Evolutionary conservation across 2,797 vertebrate species (phyloP), one percentile per base, ranked within the genome.

Genomic region (Esox masquinongy): DNA sequence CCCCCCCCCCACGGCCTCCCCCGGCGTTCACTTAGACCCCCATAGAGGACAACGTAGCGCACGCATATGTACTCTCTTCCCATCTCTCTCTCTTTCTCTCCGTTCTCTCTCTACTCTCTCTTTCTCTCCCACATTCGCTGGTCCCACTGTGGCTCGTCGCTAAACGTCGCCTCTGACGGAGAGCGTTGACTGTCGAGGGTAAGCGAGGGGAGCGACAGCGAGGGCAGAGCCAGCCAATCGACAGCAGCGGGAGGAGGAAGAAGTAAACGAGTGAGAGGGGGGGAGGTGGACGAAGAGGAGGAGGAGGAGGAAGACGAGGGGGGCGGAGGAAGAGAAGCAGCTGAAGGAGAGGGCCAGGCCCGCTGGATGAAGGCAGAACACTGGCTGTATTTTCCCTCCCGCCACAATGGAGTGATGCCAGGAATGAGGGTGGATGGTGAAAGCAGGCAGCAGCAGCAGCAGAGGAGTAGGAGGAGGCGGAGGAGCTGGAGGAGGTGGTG

Each of bases 361-460:
- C 91, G 78, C 86, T 91, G 91, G 86, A 93, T 91, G 91, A 92
- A 90, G 91, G 89, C 84, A 88, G 89, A 86, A 83, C 86, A 87
- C 84, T 83, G 87, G 90, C 88, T 90, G 86, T 89, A 71, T 82
- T 87, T 89, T 86, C 89, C 83, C 87, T 85, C 82, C 87, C 73
- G 84, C 71, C 85, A 92, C 16, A 26, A 71, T 92, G 91, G 88
- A 92, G 91, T 86, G 83, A 90, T 71, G 82, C 92, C 85, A 94
- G 94, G 92, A 94, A 94, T 91, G 94, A 94, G 91, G 93, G 90
- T 92, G 94, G 92, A 95, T 95, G 93, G 93, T 95, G 87, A 93
- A 92, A 89, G 88, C 91, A 87, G 89, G 93, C 87, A 93, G 91
- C 92, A 95, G 92, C 90, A 94, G 90, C 86, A 92, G 91, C 87